Evolutionary conservation across 2,888 invertebrate genomes (phyloP), one percentile per base, ranked within the genome.

Genomic region (Ametastegia equiseti): DNA sequence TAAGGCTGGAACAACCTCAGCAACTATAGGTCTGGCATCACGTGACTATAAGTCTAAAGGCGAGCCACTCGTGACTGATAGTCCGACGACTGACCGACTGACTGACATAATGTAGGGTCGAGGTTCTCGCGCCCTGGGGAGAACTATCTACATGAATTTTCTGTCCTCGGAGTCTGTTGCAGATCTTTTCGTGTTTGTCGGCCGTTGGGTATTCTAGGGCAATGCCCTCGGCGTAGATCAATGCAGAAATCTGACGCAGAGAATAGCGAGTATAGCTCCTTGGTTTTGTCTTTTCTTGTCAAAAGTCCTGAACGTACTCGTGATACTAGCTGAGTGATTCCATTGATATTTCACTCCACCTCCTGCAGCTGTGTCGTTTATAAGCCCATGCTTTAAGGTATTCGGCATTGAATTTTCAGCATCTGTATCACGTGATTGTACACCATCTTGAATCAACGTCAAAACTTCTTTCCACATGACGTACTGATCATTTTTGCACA

Each of bases 31-130:
- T 11, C 45, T 23, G 15, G 19, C 60, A 5, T 30, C 54, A 4
- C 9, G 23, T 54, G 54, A 75, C 6, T 23, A 50, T 54, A 5
- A 9, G 30, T 15, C 27, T 23, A 6, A 23, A 54, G 54, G 33
- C 50, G 33, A 75, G 54, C 33, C 54, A 54, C 75, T 50, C 50
- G 33, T 75, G 75, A 75, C 75, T 75, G 75, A 75, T 75, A 75
- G 75, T 75, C 75, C 36, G 19, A 75, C 75, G 75, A 54, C 50
- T 54, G 75, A 75, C 75, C 54, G 75, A 75, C 54, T 75, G 33
- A 75, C 75, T 75, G 75, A 75, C 50, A 50, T 75, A 75, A 75
- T 42, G 30, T 71, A 45, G 45, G 71, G 71, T 71, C 27, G 71
- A 71, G 47, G 45, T 45, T 71, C 71, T 71, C 47, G 27, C 45